phyloP scores from a whole-genome alignment of 2,797 vertebrate genomes.

The Intellagama lesueurii region DNA sequence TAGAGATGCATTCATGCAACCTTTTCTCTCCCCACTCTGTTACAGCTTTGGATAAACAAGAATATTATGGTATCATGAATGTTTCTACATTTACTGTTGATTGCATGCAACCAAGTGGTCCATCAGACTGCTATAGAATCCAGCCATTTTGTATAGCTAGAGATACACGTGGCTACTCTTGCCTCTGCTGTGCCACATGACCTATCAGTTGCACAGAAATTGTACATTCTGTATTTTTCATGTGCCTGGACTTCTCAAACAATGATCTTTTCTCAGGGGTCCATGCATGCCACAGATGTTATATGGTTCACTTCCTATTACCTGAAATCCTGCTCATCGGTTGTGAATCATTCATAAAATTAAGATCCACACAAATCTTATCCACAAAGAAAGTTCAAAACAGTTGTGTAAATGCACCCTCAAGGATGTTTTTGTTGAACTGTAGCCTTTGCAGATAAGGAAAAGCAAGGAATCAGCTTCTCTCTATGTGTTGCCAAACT shows the following conservation, averaged over 20 bases:
- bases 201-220: background rate
- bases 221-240: background rate
- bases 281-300: too few species aligned
- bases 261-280: background rate
- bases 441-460: background rate
- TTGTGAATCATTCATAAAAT: background rate
- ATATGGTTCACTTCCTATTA: background rate
- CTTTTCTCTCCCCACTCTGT: too few species aligned
- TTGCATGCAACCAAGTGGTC: background rate
- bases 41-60: background rate
- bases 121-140: background rate
- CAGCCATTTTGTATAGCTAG: background rate
- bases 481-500: background rate
- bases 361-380: background rate
- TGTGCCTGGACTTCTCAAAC: background rate
- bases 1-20: background rate
- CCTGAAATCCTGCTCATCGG: background rate
- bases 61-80: background rate
- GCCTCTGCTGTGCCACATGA: background rate
- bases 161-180: background rate
- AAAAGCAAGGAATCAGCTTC: background rate
- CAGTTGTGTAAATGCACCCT: conserved; percentile 6
- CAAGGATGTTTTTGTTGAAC: background rate
- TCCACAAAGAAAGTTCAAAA: background rate
- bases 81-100: background rate